Evolutionary conservation across 2,888 invertebrate genomes (phyloP).

Genomic region (Thalpophila matura): DNA sequence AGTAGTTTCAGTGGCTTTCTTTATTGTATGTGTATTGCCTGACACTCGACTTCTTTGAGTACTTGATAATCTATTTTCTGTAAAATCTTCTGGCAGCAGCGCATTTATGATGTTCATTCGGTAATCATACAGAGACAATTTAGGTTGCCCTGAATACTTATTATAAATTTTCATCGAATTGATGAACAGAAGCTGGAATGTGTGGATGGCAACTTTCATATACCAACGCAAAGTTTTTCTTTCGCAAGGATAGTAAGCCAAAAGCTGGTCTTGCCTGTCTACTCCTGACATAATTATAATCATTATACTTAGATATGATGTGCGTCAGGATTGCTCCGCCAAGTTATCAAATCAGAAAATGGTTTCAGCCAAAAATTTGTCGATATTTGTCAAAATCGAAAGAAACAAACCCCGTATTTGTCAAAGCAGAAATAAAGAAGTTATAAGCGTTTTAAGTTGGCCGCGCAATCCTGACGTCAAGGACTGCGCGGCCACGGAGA

Average conservation of each 20-base stretch:
- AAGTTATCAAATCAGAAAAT: too few species aligned
- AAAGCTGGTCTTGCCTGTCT: constrained; percentile 31
- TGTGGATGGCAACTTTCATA: constrained; percentile 43
- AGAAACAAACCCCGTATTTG: too few species aligned
- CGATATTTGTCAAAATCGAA: too few species aligned
- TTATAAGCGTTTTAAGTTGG: too few species aligned
- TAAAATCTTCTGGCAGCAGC: background rate
- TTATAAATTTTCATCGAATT: constrained; percentile 44
- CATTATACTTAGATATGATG: too few species aligned
- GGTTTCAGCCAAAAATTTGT: too few species aligned
- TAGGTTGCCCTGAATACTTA: constrained; percentile 43
- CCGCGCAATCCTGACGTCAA: too few species aligned
- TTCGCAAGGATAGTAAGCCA: constrained; percentile 16
- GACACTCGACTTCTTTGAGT: background rate
- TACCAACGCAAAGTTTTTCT: constrained; percentile 10
- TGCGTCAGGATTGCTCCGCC: too few species aligned
- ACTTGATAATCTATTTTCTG: constrained; percentile 2
- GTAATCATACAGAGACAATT: constrained; percentile 18
- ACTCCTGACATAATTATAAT: too few species aligned
- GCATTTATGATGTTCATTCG: background rate
- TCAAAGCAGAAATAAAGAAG: too few species aligned
- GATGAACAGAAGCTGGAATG: constrained; percentile 33
- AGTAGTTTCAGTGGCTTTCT: constrained; percentile 27
- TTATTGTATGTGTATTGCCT: constrained; percentile 17
- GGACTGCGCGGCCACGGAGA: too few species aligned